A percentile compares a stretch with the other conserved stretches of the same genome.
Conservation (phyloP, 2,888 invertebrate genomes). For the Taphrorychus bicolor region DNA sequence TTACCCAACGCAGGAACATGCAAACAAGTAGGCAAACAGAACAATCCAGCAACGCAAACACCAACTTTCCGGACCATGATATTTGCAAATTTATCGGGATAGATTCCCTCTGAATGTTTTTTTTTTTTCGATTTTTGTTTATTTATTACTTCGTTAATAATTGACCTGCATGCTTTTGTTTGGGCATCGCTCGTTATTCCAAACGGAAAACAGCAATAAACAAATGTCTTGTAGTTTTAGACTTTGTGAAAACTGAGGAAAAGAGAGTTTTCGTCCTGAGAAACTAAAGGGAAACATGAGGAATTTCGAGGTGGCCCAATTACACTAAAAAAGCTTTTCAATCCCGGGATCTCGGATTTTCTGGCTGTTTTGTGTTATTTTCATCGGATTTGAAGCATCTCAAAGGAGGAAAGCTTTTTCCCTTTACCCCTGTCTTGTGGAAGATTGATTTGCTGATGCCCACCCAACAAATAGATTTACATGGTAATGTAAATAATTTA, state of each 20-base stretch:
- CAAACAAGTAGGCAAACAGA: neutral
- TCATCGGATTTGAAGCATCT: neutral
- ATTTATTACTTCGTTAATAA: no score
- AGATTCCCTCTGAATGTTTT: neutral
- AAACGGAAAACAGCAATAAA: neutral
- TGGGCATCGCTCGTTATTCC: neutral
- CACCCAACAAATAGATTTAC: no score
- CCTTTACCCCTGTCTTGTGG: neutral
- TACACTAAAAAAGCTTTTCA: neutral
- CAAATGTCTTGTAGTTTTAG: neutral
- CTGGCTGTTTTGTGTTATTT: neutral
- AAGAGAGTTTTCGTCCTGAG: neutral
- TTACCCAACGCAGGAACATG: neutral
- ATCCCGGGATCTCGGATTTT: neutral
- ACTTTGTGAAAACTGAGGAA: neutral
- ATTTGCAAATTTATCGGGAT: neutral
- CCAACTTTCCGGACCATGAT: neutral
- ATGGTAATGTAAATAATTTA: no score
- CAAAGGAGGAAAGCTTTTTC: neutral
- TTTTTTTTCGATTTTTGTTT: neutral
- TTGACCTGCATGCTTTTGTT: neutral
- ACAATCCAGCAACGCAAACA: neutral
- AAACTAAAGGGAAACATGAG: neutral
- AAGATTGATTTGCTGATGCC: neutral
- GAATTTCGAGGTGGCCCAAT: neutral